A percentile compares a stretch with the other conserved stretches of the same genome.
Conservation (phyloP, 2,113 vertebrate species). For the Lepidothrix coronata region DNA sequence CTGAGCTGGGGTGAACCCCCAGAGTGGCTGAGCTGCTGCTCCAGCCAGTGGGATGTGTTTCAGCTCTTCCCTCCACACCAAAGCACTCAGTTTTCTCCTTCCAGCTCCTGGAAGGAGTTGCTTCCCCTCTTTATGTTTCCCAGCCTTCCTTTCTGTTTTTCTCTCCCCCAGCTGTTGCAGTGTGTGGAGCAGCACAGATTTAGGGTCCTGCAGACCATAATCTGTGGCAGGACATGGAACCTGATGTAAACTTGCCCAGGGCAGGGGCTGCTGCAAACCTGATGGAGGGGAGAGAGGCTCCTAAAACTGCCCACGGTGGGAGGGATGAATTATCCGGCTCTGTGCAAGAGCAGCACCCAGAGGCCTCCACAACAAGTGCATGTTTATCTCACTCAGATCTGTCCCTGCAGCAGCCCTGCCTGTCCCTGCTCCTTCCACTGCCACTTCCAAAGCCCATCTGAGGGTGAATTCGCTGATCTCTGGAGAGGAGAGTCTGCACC, state of each 20-base stretch:
- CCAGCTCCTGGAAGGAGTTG: neutral
- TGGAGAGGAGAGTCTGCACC: rapidly evolving
- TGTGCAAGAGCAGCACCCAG: conserved; percentile 63
- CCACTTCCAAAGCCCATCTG: neutral
- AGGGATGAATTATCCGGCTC: neutral
- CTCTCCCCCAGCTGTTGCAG: neutral
- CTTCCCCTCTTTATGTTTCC: neutral
- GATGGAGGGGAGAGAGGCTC: neutral
- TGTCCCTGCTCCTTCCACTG: neutral
- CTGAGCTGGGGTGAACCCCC: neutral
- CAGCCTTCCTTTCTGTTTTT: neutral
- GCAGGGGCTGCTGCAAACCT: neutral
- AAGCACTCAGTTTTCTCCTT: neutral
- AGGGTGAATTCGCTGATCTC: rapidly evolving
- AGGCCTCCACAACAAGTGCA: conserved; percentile 25
- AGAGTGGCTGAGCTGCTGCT: neutral
- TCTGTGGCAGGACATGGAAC: neutral
- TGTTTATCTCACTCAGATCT: neutral
- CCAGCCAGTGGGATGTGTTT: neutral
- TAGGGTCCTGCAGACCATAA: neutral
- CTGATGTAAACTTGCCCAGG: neutral
- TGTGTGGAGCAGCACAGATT: neutral
- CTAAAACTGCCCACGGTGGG: neutral
- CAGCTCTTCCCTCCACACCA: rapidly evolving
- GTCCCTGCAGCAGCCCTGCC: neutral